phyloP scores from a whole-genome alignment of 1,140 invertebrate genomes.

The Druon quercuslanigerum region DNA sequence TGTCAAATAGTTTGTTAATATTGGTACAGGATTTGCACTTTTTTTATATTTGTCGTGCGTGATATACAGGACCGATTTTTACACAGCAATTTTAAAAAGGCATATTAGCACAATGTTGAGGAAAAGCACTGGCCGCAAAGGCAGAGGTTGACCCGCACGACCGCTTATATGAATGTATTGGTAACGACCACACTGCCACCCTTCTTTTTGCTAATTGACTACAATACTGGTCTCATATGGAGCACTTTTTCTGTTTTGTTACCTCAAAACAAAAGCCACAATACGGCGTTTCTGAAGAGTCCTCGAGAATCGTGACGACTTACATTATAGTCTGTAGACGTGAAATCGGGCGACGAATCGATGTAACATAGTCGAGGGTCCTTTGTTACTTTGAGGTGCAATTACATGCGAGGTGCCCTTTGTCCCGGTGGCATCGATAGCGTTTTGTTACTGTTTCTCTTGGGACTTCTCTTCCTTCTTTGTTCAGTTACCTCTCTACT shows the following conservation, averaged over 20 bases:
- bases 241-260: conserved; percentile 75
- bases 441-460: conserved; percentile 73
- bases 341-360: conserved; percentile 69
- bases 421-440: conserved; percentile 62
- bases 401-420: conserved; percentile 65
- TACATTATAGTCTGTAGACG: conserved; percentile 50
- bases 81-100: too few species aligned
- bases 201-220: conserved; percentile 68
- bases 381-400: conserved; percentile 65
- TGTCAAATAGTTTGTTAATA: too few species aligned
- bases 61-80: too few species aligned
- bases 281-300: conserved; percentile 65
- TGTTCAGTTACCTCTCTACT: conserved; percentile 34
- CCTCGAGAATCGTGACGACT: conserved; percentile 60
- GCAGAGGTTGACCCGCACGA: conserved; percentile 12
- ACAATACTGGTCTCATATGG: conserved; percentile 66
- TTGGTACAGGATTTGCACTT: too few species aligned
- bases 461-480: conserved; percentile 47
- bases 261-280: conserved; percentile 74
- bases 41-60: too few species aligned
- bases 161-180: conserved; percentile 2
- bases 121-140: conserved; percentile 14
- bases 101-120: neutral
- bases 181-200: conserved; percentile 37
- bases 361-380: conserved; percentile 73